Base-by-base conservation (phyloP, 2,888 invertebrate genomes). In the Trichogramma dendrolimi region DNA sequence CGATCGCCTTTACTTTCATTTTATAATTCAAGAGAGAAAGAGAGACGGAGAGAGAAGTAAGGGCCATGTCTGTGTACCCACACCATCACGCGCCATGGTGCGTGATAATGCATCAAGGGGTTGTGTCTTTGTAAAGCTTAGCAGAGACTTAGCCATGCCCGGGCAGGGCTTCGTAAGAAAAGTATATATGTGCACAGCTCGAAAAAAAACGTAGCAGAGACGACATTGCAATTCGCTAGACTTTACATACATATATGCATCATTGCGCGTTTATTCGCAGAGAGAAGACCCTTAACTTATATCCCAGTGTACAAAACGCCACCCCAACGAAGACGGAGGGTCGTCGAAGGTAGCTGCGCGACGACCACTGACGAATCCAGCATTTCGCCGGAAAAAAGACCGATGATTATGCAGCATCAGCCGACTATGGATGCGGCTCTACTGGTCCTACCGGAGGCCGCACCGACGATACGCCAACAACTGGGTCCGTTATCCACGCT, bases 271-370 rank as follows among this genome's bases (percentile, higher is more conserved):
- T 67, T 71, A 68, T 71, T 71, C 69, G 49, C 68, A 77, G 77
- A 77, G 69, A 71, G 77, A 72, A 76, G 77, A 75, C 77, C 77
- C 59, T 65, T 77, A 70, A 77, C 77, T 60, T 76, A 76, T 66
- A 76, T 74, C 4, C 72, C 76, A 61, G 71, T 76, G 60, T 77
- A 77, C 67, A 77, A 77, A 70, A 76, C 77, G 52, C 75, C 77
- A n/a, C 77, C 77, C 42, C 75, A 74, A 61, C 71, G 75, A 60
- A 71, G 75, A 64, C 62, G 66, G 46, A 73, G 76, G 62, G 77
- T 73, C 7, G 57, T 55, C 8, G 40, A 14, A 10, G 64, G 60
- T 8, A 55, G 55, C 11, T 61, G 54, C 40, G 54, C 55, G 47
- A 27, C 55, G 10, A 66, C 62, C n/a, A 59, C 66, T 54, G 69